phyloP scores from a whole-genome alignment of 2,113 vertebrate genomes.

The Tor tambroides region DNA sequence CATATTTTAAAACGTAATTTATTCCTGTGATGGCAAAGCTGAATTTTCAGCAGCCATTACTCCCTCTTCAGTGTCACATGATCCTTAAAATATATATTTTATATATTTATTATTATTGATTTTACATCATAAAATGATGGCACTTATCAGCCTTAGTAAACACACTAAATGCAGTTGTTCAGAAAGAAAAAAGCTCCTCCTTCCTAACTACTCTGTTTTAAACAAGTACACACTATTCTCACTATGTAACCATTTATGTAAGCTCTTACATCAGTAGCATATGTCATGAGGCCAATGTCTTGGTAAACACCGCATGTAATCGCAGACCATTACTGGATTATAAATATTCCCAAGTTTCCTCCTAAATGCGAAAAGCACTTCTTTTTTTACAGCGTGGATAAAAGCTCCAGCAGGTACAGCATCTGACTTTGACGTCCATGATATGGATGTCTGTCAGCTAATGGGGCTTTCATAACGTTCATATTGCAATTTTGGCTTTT shows the following conservation, averaged over 20 bases:
- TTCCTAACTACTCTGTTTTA: no score
- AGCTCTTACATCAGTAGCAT: slow-evolving; percentile 18
- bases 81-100: no score
- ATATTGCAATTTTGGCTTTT: slow-evolving; percentile 55
- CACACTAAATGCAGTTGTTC: no score
- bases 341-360: not conserved
- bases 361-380: slow-evolving; percentile 25
- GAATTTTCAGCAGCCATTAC: no score
- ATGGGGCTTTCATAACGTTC: slow-evolving; percentile 54
- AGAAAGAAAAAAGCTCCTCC: no score
- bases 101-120: no score
- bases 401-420: slow-evolving; percentile 54
- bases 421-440: slow-evolving; percentile 50
- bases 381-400: slow-evolving; percentile 5
- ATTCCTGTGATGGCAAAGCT: no score
- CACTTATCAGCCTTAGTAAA: no score
- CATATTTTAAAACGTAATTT: no score
- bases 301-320: not conserved
- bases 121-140: no score
- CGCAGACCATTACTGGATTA: not conserved
- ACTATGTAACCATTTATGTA: slow-evolving; percentile 20
- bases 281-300: slow-evolving; percentile 3
- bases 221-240: no score
- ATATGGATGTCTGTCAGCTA: slow-evolving; percentile 58
- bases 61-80: no score